A percentile compares a stretch with the other conserved stretches of the same genome.
Evolutionary conservation across 2,888 invertebrate genomes (phyloP).

Genomic region (Siphonodentalium dalli): DNA sequence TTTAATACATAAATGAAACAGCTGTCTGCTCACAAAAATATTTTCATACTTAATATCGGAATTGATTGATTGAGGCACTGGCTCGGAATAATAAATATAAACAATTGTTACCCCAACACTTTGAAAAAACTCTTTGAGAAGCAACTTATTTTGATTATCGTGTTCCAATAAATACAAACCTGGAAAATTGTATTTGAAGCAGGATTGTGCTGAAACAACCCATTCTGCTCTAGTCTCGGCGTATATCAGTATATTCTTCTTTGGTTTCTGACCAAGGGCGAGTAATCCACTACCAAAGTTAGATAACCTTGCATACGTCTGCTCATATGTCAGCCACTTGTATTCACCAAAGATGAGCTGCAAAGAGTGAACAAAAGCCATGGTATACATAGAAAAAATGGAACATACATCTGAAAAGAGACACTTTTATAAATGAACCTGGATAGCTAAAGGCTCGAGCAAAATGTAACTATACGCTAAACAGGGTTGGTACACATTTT

Average conservation of each 20-base stretch:
- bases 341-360: conserved; percentile 93
- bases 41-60: too few species aligned
- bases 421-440: too few species aligned
- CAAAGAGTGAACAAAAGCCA: conserved; percentile 27
- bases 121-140: too few species aligned
- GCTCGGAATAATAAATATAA: too few species aligned
- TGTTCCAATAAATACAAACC: too few species aligned
- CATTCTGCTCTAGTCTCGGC: conserved; percentile 98
- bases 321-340: conserved; percentile 84
- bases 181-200: conserved; percentile 92
- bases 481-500: not conserved
- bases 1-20: too few species aligned
- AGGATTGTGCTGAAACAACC: conserved; percentile 95
- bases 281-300: conserved; percentile 86
- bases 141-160: too few species aligned
- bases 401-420: too few species aligned
- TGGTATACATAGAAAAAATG: not conserved
- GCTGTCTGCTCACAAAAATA: too few species aligned
- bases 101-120: too few species aligned
- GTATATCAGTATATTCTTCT: conserved; percentile 82
- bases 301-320: conserved; percentile 78
- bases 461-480: not conserved
- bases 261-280: conserved; percentile 77
- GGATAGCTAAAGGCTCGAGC: too few species aligned
- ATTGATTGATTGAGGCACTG: too few species aligned